These are phyloP conservation scores for Psammodynastes pulverulentus DNA, from an alignment of 2,113 vertebrate genomes.

Conservation along the genomic window DNA sequence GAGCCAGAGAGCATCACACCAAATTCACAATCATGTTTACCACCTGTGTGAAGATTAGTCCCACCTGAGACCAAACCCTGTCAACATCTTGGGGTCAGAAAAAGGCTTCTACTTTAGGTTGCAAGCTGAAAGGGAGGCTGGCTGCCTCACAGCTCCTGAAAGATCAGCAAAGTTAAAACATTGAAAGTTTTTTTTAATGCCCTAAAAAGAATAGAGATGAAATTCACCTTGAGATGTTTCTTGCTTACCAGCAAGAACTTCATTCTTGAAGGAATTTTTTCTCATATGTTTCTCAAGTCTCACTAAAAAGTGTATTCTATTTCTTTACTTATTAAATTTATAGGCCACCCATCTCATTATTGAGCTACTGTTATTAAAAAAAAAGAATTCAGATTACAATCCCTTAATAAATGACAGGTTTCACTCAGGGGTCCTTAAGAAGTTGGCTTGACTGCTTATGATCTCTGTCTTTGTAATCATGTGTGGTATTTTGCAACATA, in stretches of 20 bases:
- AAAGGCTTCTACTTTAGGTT: not conserved
- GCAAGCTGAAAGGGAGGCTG: accelerated
- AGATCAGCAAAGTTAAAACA: not conserved
- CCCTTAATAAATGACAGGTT: accelerated
- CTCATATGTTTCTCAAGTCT: not conserved
- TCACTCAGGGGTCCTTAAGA: not conserved
- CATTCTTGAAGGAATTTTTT: not conserved
- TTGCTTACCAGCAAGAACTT: not conserved
- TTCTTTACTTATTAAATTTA: too few relatives aligned
- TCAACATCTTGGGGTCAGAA: too few relatives aligned
- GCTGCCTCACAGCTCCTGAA: not conserved
- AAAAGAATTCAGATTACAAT: not conserved
- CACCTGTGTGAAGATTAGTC: not conserved
- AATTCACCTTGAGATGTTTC: not conserved
- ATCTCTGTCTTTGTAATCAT: not conserved
- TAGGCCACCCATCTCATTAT: not conserved
- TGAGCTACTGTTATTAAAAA: not conserved
- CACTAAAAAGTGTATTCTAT: not conserved
- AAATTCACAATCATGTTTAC: not conserved
- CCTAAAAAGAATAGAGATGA: not conserved
- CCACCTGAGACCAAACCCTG: not conserved
- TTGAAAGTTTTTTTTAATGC: not conserved
- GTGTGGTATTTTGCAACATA: not conserved
- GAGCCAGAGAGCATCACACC: not conserved
- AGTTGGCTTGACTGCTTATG: not conserved